A percentile compares a stretch with the other conserved stretches of the same genome.
These are phyloP conservation scores for Thaleichthys pacificus DNA, from an alignment of 2,797 vertebrate species.

Conservation along the genomic window DNA sequence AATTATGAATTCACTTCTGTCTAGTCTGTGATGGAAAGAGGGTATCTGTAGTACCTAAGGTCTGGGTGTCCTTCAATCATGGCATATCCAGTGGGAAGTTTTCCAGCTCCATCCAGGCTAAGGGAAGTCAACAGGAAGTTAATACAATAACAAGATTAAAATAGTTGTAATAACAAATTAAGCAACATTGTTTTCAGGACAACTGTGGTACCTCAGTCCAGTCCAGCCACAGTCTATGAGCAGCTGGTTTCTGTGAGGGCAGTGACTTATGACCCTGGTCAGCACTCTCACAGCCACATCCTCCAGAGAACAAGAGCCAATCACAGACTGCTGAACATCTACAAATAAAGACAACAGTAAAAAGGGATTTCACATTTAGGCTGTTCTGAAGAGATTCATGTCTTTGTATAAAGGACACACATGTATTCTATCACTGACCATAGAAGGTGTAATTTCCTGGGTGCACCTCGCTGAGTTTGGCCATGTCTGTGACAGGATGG, in stretches of 20 bases:
- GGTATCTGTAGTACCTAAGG: conserved; percentile 69
- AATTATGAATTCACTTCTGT: neutral
- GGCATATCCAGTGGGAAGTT: conserved; percentile 73
- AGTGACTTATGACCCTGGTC: conserved; percentile 80
- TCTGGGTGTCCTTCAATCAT: conserved; percentile 79
- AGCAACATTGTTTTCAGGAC: neutral
- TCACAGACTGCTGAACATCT: conserved; percentile 83
- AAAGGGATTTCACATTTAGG: neutral
- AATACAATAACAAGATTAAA: neutral
- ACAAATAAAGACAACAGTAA: neutral
- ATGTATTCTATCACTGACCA: conserved; percentile 59
- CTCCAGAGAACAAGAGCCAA: conserved; percentile 79
- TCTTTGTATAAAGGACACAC: neutral
- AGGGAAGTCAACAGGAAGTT: neutral
- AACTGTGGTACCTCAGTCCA: conserved; percentile 64
- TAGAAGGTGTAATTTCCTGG: conserved; percentile 86
- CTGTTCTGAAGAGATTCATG: neutral
- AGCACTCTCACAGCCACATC: conserved; percentile 83
- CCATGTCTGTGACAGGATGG: conserved; percentile 81
- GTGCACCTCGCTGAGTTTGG: conserved; percentile 80
- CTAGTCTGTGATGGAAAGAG: neutral
- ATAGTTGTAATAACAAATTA: neutral
- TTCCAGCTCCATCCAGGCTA: conserved; percentile 77
- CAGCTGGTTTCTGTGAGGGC: conserved; percentile 81
- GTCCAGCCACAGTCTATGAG: conserved; percentile 84